A percentile compares a stretch with the other conserved stretches of the same genome.
Conservation (phyloP, 1,140 invertebrate species). For the Dendrolimus kikuchii region DNA sequence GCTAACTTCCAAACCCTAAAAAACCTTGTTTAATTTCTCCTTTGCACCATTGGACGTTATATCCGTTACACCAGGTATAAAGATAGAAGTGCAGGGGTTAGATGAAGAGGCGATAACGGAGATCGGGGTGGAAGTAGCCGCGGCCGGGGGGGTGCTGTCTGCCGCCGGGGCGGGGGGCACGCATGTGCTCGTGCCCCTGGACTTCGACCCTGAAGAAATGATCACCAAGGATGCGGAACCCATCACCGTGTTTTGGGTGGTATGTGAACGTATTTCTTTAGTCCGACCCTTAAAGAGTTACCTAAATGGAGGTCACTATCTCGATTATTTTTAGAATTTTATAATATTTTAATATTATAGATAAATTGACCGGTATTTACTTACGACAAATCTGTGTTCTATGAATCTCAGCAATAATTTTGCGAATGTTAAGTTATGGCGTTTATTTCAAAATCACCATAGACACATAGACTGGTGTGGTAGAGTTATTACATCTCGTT, state of each 20-base stretch:
- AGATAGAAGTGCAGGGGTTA: conserved; percentile 52
- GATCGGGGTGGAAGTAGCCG: conserved; percentile 39
- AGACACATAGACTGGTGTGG: no score
- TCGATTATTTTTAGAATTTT: neutral
- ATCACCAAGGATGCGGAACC: conserved; percentile 24
- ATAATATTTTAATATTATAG: no score
- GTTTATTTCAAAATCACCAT: no score
- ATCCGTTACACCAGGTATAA: conserved; percentile 30
- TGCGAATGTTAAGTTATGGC: no score
- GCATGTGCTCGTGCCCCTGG: conserved; percentile 51
- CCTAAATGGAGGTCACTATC: neutral
- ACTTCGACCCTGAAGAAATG: conserved; percentile 37
- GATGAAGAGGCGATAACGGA: conserved; percentile 45
- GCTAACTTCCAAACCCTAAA: no score
- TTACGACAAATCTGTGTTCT: no score
- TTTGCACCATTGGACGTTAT: no score
- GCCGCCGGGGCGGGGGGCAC: conserved; percentile 27
- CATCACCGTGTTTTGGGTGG: conserved; percentile 65
- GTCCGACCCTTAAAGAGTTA: neutral
- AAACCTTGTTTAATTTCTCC: no score
- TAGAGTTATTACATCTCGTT: no score
- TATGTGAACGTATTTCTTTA: conserved; percentile 24
- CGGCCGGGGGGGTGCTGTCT: conserved; percentile 42
- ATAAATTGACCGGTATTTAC: no score
- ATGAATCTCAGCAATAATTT: no score